A percentile compares a stretch with the other conserved stretches of the same genome.
These are phyloP conservation scores for Poeciliopsis infans DNA, from an alignment of 2,797 vertebrate genomes.

Conservation along the genomic window DNA sequence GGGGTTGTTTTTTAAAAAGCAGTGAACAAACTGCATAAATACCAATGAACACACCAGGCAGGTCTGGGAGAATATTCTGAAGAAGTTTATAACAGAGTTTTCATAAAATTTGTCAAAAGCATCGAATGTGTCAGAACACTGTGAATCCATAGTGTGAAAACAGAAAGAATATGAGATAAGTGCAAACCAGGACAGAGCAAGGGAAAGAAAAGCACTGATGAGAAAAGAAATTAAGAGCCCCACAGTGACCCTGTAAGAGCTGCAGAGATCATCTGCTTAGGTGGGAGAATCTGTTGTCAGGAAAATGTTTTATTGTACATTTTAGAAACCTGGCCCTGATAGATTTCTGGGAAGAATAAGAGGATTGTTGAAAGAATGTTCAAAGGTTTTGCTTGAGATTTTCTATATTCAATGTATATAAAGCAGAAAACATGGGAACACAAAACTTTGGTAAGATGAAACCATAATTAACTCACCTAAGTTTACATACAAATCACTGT, in stretches of 20 bases:
- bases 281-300: neutral
- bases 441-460: neutral
- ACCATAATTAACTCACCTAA: no score
- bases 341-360: neutral
- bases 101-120: neutral
- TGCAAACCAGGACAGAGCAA: neutral
- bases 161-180: neutral
- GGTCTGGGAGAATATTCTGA: neutral
- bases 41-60: neutral
- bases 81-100: neutral
- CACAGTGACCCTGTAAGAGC: neutral
- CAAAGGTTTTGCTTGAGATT: neutral
- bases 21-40: neutral
- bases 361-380: neutral
- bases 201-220: neutral
- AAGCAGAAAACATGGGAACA: neutral
- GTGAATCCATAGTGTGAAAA: neutral
- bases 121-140: neutral
- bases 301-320: neutral
- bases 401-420: neutral
- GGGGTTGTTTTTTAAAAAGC: neutral
- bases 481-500: neutral
- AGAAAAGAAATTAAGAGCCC: neutral
- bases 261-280: neutral
- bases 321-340: neutral